phyloP scores from a whole-genome alignment of 2,797 vertebrate species.

The Rhynchonycteris naso region DNA sequence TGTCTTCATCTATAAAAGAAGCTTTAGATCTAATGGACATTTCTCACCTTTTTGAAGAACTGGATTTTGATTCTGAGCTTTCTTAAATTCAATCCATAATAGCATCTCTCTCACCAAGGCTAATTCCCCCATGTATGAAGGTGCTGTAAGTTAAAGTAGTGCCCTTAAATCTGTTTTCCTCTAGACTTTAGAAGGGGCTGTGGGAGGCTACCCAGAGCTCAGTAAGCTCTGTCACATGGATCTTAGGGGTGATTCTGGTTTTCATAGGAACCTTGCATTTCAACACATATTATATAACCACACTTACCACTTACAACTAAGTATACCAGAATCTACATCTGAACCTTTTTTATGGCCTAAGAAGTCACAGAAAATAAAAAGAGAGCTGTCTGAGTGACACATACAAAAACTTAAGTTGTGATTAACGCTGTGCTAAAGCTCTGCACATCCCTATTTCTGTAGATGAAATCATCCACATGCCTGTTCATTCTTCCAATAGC shows the following conservation, averaged over 20 bases:
- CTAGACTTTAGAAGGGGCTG: constrained; percentile 80
- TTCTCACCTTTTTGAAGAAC: constrained; percentile 87
- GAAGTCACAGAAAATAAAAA: constrained; percentile 78
- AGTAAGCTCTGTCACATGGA: constrained; percentile 25
- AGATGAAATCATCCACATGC: constrained; percentile 92
- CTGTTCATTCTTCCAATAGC: constrained; percentile 91
- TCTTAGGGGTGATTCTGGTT: constrained; percentile 45
- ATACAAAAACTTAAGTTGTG: constrained; percentile 86
- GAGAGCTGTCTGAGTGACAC: constrained; percentile 81
- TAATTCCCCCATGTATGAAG: constrained; percentile 85
- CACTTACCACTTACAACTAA: constrained; percentile 87
- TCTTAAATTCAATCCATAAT: constrained; percentile 89
- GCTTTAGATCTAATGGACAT: constrained; percentile 85
- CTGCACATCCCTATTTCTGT: constrained; percentile 90
- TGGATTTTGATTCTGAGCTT: constrained; percentile 89
- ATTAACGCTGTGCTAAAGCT: constrained; percentile 87
- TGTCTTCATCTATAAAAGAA: constrained; percentile 85
- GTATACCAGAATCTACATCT: constrained; percentile 31
- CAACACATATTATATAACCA: constrained; percentile 90
- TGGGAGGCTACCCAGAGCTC: constrained; percentile 77
- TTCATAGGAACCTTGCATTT: constrained; percentile 78
- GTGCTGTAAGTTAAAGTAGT: constrained; percentile 87
- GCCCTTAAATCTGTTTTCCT: constrained; percentile 83
- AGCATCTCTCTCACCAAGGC: constrained; percentile 86
- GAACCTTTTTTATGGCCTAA: constrained; percentile 62